Evolutionary conservation across 1,140 invertebrate species (phyloP), one percentile per base, ranked within the genome.

Genomic region (Megathymus violae): DNA sequence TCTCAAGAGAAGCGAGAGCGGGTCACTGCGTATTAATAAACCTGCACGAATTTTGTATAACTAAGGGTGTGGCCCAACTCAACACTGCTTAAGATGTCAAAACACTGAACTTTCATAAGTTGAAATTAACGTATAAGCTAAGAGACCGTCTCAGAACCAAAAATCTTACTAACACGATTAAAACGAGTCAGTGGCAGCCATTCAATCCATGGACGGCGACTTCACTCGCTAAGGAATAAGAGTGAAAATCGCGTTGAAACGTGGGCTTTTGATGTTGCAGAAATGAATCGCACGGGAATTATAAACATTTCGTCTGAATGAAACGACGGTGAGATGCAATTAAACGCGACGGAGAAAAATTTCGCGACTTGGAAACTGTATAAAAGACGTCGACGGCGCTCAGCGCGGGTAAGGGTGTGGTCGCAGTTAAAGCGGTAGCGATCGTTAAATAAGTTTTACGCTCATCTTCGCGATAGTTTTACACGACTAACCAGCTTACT

Each of bases 291-390:
- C 50, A 54, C 69, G 69, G 64, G 51, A 71, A 71, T 75, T 69
- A 67, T 64, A 75, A 66, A 71, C 66, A 75, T 71, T 74, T 69
- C 4, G 72, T 72, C 65, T 67, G 60, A 70, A 68, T 31, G 52
- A 59, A 62, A 62, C 65, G 62, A 52, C 17, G 38, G 52, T 17
- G 52, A 54, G 19, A n/a, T 48, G 72, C 72, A 71, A 75, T 72
- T 72, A 75, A 75, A 64, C 72, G 62, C 67, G 58, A 40, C 54
- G 48, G 60, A 15, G 52, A 22, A 54, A 58, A 61, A 46, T 61
- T 65, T 66, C 54, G 48, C 44, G 44, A 47, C 19, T 72, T 75
- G 64, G 73, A 75, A 75, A 75, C 72, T 75, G 72, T 74, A 65
- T 75, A 71, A 71, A 62, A 19, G 19, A 38, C 51, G 38, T 11